phyloP scores from a whole-genome alignment of 2,888 invertebrate species.

The Agrypnus murinus region DNA sequence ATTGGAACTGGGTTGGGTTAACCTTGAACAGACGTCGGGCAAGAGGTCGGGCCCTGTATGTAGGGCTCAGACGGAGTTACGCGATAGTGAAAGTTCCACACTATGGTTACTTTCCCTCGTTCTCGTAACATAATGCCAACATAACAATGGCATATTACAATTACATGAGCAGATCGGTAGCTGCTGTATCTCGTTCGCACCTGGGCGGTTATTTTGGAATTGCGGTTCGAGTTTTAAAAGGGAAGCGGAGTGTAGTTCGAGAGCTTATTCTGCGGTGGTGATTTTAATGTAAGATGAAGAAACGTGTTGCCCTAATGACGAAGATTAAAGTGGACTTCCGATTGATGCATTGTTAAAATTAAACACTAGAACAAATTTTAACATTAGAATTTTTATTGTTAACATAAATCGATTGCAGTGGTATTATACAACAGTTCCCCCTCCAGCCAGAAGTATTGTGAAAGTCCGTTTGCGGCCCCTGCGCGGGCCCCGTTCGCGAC shows the following conservation, averaged over 20 bases:
- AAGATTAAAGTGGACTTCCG: neutral
- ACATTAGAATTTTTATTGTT: slow-evolving; percentile 58
- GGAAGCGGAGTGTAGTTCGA: slow-evolving; percentile 25
- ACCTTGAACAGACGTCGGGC: slow-evolving; percentile 50
- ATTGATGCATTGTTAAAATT: slow-evolving; percentile 13
- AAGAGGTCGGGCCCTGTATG: slow-evolving; percentile 49
- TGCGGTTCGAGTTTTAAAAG: slow-evolving; percentile 26
- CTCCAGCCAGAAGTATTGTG: slow-evolving; percentile 68
- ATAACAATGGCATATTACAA: slow-evolving; percentile 67
- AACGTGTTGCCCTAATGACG: slow-evolving; percentile 13
- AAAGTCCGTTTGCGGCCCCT: slow-evolving; percentile 70
- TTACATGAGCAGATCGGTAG: slow-evolving; percentile 45
- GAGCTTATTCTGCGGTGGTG: slow-evolving; percentile 15
- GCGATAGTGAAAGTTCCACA: slow-evolving; percentile 72
- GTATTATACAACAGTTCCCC: slow-evolving; percentile 70
- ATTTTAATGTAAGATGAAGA: slow-evolving; percentile 32
- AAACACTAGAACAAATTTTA: slow-evolving; percentile 35
- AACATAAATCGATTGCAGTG: slow-evolving; percentile 67
- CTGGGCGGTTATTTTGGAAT: slow-evolving; percentile 43
- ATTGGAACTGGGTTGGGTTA: slow-evolving; percentile 38
- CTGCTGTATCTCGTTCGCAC: slow-evolving; percentile 42
- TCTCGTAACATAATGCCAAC: slow-evolving; percentile 68
- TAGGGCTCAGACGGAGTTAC: slow-evolving; percentile 63
- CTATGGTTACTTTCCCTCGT: slow-evolving; percentile 70
- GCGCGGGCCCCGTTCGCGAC: slow-evolving; percentile 69